Conservation (phyloP, 2,113 vertebrate species). For the Merops nubicus region DNA sequence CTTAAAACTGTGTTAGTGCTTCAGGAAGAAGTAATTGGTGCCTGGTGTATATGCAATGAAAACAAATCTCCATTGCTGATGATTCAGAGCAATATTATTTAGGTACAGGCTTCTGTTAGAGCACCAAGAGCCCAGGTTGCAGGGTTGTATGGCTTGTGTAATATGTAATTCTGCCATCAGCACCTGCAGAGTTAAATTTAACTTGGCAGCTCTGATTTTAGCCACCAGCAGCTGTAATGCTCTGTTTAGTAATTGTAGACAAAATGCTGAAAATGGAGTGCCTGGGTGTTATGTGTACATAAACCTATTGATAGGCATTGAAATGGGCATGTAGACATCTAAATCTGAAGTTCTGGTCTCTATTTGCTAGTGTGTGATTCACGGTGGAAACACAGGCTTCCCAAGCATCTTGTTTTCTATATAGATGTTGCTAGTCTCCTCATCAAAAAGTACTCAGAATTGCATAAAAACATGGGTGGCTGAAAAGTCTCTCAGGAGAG, state of each 20-base stretch:
- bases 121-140: neutral
- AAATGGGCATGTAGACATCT: neutral
- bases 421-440: neutral
- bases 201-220: slow-evolving; percentile 20
- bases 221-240: neutral
- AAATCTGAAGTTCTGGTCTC: neutral
- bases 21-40: neutral
- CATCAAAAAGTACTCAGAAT: neutral
- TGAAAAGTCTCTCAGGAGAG: neutral
- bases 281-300: neutral
- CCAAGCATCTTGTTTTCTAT: neutral
- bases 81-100: neutral
- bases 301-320: neutral
- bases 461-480: neutral
- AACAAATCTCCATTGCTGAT: neutral
- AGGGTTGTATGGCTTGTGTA: neutral
- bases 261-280: neutral
- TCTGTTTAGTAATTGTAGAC: neutral
- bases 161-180: neutral
- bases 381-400: neutral
- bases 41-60: neutral
- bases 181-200: neutral
- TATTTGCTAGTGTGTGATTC: neutral
- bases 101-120: neutral
- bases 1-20: neutral